Evolutionary conservation across 2,113 vertebrate species (phyloP), one percentile per base, ranked within the genome.

Genomic region (Isichthys henryi): DNA sequence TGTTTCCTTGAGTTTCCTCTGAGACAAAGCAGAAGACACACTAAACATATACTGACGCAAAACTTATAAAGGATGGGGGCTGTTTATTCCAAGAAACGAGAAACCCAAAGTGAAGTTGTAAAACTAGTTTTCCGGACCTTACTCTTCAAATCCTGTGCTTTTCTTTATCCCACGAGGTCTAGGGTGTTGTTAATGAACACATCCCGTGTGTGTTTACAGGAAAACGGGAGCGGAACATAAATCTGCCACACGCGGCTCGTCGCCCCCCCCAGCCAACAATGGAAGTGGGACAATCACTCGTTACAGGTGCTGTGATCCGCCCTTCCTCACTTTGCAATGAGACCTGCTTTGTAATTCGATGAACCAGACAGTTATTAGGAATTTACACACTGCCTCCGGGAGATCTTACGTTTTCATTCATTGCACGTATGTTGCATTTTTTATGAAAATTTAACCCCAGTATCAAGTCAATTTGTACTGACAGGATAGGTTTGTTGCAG

Each of bases 81-180:
- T 70, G 70, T 92, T 86, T 91, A 91, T 92, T 82, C 86, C 91
- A 92, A 92, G 93, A 94, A 92, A 92, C 90, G 91, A 92, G 91
- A 93, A 92, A 90, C 88, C 89, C 86, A 88, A 48, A 21, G 89
- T 83, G 52, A 31, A 84, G 46, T 89, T 88, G 62, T 70, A 90
- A 23, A 70, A 53, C 88, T 91, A 56, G 31, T 80, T 19, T 46
- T 45, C 66, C 31, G 13, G 49, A 85, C 43, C 39, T 49, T 17
- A 77, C 86, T 7, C 52, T 52, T 90, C 89, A 86, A 82, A 88
- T 85, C 56, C n/a, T 52, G 70, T 52, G 52, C n/a, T 49, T 49
- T 89, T 89, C 49, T 83, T 17, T 82, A 43, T 48, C 52, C 35
- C 1, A 1, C 2, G 49, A 88, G 21, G 83, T n/a, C 43, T 39